A percentile compares a stretch with the other conserved stretches of the same genome.
These are phyloP conservation scores for Agapornis canus DNA, from an alignment of 2,797 vertebrate genomes.

Conservation along the genomic window DNA sequence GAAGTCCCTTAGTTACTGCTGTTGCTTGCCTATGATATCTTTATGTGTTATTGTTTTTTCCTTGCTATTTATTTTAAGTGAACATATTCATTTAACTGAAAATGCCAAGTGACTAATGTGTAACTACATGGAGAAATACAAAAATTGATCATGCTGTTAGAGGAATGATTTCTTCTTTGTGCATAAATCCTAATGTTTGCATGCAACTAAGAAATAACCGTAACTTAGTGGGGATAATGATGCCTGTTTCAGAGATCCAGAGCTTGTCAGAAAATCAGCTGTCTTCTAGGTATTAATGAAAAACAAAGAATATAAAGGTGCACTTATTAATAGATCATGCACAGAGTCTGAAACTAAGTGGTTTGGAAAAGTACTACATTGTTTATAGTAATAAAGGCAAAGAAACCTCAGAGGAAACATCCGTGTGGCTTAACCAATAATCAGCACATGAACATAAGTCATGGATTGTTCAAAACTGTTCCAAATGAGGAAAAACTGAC, in stretches of 20 bases:
- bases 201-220: conserved; percentile 10
- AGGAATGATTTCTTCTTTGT: conserved; percentile 10
- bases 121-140: background rate
- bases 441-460: conserved; percentile 65
- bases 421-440: conserved; percentile 78
- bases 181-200: conserved; percentile 22
- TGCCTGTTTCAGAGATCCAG: conserved; percentile 22
- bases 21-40: background rate
- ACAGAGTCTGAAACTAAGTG: conserved; percentile 7
- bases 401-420: conserved; percentile 69
- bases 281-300: conserved; percentile 36
- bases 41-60: background rate
- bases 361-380: conserved; percentile 59
- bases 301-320: conserved; percentile 22
- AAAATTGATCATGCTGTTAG: conserved; percentile 21
- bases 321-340: conserved; percentile 35
- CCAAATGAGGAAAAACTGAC: conserved; percentile 77
- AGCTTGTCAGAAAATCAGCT: conserved; percentile 29
- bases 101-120: conserved; percentile 42
- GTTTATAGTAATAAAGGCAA: conserved; percentile 71
- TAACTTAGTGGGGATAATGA: background rate
- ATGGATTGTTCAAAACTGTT: conserved; percentile 69
- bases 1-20: background rate
- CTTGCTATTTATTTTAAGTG: conserved; percentile 21
- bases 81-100: conserved; percentile 34